Percentiles rank a stretch among this genome's conserved stretches.
Evolutionary conservation across 1,140 invertebrate genomes (phyloP).

Genomic region (Nasonia longicornis): DNA sequence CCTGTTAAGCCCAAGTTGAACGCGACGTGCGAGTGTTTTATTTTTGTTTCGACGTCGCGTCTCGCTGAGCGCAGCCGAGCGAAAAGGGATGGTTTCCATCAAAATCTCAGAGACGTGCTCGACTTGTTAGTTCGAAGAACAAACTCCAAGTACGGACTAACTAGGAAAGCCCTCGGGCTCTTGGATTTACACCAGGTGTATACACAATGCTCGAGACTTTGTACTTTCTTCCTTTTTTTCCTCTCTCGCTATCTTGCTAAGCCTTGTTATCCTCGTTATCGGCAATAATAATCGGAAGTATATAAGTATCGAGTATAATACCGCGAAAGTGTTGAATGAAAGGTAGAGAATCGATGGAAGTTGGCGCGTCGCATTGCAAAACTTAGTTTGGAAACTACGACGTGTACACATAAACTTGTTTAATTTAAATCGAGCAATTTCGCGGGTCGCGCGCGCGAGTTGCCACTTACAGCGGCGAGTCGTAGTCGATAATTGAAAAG

Average conservation of each 20-base stretch:
- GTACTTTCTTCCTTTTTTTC: no score
- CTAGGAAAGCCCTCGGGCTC: not conserved
- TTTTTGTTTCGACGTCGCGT: not conserved
- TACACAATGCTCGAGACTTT: no score
- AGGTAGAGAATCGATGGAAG: not conserved
- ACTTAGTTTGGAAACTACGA: not conserved
- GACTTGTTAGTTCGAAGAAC: not conserved
- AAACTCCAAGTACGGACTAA: not conserved
- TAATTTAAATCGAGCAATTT: not conserved
- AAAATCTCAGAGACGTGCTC: not conserved
- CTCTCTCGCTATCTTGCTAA: no score
- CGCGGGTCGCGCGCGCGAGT: no score
- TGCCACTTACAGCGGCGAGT: not conserved
- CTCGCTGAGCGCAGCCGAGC: not conserved
- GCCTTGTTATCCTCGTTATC: no score
- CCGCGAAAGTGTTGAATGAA: not conserved
- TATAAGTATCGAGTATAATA: no score
- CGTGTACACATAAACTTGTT: not conserved
- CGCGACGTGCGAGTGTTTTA: not conserved
- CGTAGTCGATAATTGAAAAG: not conserved
- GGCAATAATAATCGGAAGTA: no score
- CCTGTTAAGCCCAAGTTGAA: no score
- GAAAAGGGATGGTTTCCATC: not conserved
- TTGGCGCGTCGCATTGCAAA: not conserved
- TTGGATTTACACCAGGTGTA: no score